Conservation (phyloP, 2,888 invertebrate genomes). For the Drosophila prostipennis region DNA sequence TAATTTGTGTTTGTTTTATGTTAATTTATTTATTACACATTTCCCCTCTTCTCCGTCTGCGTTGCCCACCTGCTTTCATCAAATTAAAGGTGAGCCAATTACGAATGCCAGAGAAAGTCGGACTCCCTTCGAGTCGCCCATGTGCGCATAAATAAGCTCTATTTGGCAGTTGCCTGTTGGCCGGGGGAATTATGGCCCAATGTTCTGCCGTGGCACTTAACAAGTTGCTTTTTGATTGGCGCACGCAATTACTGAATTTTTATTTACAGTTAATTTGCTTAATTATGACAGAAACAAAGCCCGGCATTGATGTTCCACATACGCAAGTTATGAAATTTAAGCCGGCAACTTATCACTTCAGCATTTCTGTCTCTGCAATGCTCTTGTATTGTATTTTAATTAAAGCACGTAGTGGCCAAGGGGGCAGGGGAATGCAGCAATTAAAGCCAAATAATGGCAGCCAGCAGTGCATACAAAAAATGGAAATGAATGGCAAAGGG, state of each 20-base stretch:
- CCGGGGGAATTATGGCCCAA: conserved; percentile 46
- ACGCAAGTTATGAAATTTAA: conserved; percentile 58
- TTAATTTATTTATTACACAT: conserved; percentile 75
- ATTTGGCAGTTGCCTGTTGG: neutral
- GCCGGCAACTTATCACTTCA: conserved; percentile 60
- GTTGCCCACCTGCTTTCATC: conserved; percentile 35
- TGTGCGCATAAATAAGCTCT: conserved; percentile 67
- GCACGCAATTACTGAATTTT: conserved; percentile 57
- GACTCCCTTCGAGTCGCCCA: conserved; percentile 8
- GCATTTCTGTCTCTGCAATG: neutral
- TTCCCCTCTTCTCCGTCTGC: conserved; percentile 11
- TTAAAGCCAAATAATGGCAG: conserved; percentile 77
- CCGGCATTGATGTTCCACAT: conserved; percentile 16
- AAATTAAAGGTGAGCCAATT: conserved; percentile 68
- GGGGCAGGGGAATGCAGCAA: conserved; percentile 66
- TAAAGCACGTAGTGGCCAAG: conserved; percentile 65
- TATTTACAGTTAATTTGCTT: conserved; percentile 70
- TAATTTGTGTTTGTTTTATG: conserved; percentile 79
- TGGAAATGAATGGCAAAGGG: conserved; percentile 71
- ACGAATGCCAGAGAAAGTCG: conserved; percentile 40
- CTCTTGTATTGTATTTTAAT: conserved; percentile 65
- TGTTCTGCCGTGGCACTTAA: conserved; percentile 63
- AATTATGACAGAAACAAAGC: conserved; percentile 50
- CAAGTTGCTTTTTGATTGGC: conserved; percentile 75
- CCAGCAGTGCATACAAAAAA: conserved; percentile 76